These are phyloP conservation scores for Gymnorhina tibicen DNA, from an alignment of 2,113 vertebrate genomes.

Conservation along the genomic window DNA sequence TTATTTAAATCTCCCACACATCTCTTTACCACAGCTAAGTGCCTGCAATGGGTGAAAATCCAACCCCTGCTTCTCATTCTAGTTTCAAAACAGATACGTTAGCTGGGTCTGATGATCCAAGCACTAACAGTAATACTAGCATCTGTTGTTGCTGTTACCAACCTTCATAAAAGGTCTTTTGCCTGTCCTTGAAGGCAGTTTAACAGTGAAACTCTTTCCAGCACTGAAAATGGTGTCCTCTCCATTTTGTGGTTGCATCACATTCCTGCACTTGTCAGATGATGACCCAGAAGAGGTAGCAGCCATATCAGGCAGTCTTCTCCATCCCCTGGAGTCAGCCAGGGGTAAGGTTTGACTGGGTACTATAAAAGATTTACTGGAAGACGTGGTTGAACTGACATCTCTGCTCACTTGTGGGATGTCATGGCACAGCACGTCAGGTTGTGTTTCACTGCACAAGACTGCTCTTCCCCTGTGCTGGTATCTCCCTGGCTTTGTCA, in stretches of 20 bases:
- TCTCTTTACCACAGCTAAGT: neutral
- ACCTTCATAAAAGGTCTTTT: neutral
- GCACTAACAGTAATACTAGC: neutral
- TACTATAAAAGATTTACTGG: neutral
- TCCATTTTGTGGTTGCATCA: neutral
- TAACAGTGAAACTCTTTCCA: neutral
- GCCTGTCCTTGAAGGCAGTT: neutral
- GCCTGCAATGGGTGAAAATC: neutral
- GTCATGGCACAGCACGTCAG: neutral
- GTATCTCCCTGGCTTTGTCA: neutral
- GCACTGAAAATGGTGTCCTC: neutral
- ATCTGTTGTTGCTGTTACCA: neutral
- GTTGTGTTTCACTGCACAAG: neutral
- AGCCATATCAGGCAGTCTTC: neutral
- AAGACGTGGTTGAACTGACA: neutral
- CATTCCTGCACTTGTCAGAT: neutral
- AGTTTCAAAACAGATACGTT: neutral
- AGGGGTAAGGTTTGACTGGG: neutral
- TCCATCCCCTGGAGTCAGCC: neutral
- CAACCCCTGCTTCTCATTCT: neutral
- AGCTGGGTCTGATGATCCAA: neutral
- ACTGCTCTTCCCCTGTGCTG: neutral
- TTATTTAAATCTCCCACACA: neutral
- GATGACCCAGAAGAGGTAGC: neutral
- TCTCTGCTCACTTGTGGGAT: neutral